Base-by-base conservation (phyloP, 2,888 invertebrate species). In the Acrocera orbiculus region DNA sequence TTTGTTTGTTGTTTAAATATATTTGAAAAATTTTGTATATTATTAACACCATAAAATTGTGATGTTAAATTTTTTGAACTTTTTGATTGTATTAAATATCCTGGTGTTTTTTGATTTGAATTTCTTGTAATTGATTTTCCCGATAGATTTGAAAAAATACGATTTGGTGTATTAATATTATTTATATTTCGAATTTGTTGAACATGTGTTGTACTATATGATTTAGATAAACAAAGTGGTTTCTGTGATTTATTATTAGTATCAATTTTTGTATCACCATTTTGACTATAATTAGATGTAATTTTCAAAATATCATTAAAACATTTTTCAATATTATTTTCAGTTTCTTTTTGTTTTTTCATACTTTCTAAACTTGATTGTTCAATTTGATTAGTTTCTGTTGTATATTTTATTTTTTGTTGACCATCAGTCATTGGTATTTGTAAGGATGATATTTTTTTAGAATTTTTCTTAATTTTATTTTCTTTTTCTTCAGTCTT, bases 301-400 rank as follows among this genome's bases (percentile, higher is more conserved):
- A 54, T 46, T 50, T 53, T 56, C 37, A 53, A 44, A 49, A 56
- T 54, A 42, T 58, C 59, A 43, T 53, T 56, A 15, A 56, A 44
- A 41, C 53, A 53, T 48, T 59, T 58, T 42, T 58, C 58, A 37
- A 55, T 47, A 46, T 58, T 59, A 45, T 58, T 58, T 46, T 58
- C 60, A 32, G 50, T 50, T 38, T 58, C 58, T 48, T 59, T 58
- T 44, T 58, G 58, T 38, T 48, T 47, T 40, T 53, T 52, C 27
- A 47, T 43, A 40, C 47, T 38, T 40, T 50, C 49, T 37, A 48
- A 44, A 43, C 47, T 16, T 10, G 30, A n/a, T n/a, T n/a, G n/a
- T n/a, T n/a, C n/a, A 27, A 13, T 26, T 27, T 13, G 22, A 27
- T 27, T 23, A 25, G 30, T 35, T 11, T 27, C 25, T n/a, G 11